phyloP scores from a whole-genome alignment of 2,888 invertebrate genomes.

The Ptilodon capucinus region DNA sequence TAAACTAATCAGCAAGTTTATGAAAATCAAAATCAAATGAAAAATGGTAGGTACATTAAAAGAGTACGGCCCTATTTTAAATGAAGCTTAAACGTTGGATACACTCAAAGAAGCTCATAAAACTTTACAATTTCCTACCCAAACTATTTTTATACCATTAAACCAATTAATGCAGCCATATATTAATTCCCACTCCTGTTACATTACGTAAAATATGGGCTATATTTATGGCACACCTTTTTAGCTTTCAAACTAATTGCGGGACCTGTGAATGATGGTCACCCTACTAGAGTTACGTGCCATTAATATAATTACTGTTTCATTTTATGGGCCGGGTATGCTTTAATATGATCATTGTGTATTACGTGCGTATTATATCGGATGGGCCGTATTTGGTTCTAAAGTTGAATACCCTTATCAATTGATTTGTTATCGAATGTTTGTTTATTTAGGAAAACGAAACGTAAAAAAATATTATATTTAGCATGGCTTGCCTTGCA shows the following conservation, averaged over 20 bases:
- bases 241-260: conserved; percentile 30
- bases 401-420: no score
- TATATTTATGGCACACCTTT: conserved; percentile 17
- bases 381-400: background rate
- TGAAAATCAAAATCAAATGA: background rate
- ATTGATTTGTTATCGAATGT: no score
- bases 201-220: background rate
- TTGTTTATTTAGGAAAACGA: no score
- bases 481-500: no score
- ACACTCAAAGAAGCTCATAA: background rate
- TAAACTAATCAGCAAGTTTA: background rate
- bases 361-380: background rate
- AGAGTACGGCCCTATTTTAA: background rate
- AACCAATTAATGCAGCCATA: conserved; percentile 17
- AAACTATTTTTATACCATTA: background rate
- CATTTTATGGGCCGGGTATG: conserved; percentile 8
- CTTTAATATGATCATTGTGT: background rate
- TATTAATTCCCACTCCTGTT: conserved; percentile 11
- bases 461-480: no score
- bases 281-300: conserved; percentile 26
- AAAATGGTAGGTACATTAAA: background rate
- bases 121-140: conserved; percentile 1
- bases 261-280: conserved; percentile 11
- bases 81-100: background rate
- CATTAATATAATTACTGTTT: conserved; percentile 33